Base-by-base conservation (phyloP, 2,113 vertebrate genomes). In the Penelope pileata region DNA sequence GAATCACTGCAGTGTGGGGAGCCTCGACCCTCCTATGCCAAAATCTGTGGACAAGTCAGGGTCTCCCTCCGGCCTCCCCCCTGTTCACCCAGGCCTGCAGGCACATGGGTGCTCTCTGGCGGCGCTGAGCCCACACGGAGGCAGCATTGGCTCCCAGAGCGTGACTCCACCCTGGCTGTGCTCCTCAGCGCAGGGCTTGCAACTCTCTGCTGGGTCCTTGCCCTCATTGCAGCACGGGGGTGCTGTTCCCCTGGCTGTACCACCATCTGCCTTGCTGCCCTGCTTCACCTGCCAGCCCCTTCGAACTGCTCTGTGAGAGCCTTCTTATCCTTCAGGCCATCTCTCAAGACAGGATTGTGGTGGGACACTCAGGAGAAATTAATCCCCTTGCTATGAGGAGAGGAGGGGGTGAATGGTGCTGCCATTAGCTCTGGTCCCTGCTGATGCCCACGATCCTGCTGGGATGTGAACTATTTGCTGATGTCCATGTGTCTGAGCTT, bases 381-480 rank as follows among this genome's bases (percentile, higher is more conserved):
- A 40, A 90, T 80, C 1, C 2, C 85, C 87, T 90, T 51, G 67
- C 54, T 91, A 94, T 91, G 93, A 94, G 75, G 70, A 94, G 48
- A 48, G 34, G 80, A 88, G 93, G 47, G 47, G 72, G 67, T 22
- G 59, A 62, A 87, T 47, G 29, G 19, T 7, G 2, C 26, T 51
- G 14, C 32, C 56, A 75, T 79, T 23, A 48, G n/a, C 47, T 72
- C 23, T 5, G 2, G 12, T 68, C 43, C 12, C 45, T 50, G 17
- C 40, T 48, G 26, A 32, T 19, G 3, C 0, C 1, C 43, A 40
- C 26, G n/a, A n/a, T 70, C 8, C 23, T 8, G 23, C 19, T 43
- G 16, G 48, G 69, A 56, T 56, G 81, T 17, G 73, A 64, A 23
- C 60, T 32, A 11, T 32, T 75, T 42, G n/a, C 69, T 63, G 56